phyloP scores from a whole-genome alignment of 2,113 vertebrate genomes.

The Heptranchias perlo region DNA sequence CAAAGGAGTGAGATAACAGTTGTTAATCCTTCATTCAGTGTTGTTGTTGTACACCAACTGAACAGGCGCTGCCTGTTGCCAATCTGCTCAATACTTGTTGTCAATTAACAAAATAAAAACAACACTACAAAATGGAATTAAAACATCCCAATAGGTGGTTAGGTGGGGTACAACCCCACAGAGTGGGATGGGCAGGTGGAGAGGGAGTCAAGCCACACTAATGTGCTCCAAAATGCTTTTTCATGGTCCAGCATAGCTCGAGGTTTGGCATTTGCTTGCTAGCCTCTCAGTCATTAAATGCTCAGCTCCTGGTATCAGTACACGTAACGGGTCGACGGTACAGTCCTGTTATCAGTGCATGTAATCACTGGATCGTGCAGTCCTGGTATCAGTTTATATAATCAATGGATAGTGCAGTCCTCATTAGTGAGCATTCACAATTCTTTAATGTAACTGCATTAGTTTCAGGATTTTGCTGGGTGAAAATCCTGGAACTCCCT shows the following conservation, averaged over 20 bases:
- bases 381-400: too few species aligned
- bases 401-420: too few species aligned
- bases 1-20: too few species aligned
- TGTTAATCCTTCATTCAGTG: too few species aligned
- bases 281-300: not conserved
- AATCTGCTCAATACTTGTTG: not conserved
- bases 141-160: not conserved
- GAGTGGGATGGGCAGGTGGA: not conserved
- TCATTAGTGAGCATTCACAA: too few species aligned
- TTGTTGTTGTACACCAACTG: not conserved
- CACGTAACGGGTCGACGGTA: not conserved
- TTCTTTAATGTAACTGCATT: too few species aligned
- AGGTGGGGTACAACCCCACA: not conserved
- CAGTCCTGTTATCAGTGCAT: not conserved
- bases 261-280: not conserved
- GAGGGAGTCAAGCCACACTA: not conserved
- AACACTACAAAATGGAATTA: not conserved
- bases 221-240: not conserved
- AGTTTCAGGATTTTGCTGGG: too few species aligned
- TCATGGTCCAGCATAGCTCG: not conserved
- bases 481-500: too few species aligned
- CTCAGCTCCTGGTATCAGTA: not conserved
- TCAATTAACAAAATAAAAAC: not conserved
- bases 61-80: not conserved
- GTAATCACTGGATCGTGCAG: too few species aligned